Conservation (phyloP, 2,888 invertebrate genomes). For the Pogonocherus hispidulus region DNA sequence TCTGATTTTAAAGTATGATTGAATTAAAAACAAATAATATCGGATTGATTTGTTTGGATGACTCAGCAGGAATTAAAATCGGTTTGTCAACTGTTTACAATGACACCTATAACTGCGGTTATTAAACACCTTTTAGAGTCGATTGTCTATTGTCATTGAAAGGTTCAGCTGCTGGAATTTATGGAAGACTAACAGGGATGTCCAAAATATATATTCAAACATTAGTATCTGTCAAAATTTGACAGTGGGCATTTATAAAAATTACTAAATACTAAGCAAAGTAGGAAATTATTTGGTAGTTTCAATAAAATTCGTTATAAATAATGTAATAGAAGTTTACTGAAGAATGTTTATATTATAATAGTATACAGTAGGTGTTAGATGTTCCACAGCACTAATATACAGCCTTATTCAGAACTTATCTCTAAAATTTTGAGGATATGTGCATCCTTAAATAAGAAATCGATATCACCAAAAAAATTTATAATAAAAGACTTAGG, state of each 20-base stretch:
- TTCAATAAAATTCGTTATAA: neutral
- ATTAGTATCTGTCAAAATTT: too few species aligned
- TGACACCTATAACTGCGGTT: slow-evolving; percentile 41
- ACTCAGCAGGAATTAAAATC: slow-evolving; percentile 44
- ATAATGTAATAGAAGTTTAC: too few species aligned
- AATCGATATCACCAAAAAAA: too few species aligned
- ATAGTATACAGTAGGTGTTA: too few species aligned
- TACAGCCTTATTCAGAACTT: too few species aligned
- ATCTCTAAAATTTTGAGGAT: too few species aligned
- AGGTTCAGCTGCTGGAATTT: slow-evolving; percentile 26
- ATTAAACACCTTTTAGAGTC: slow-evolving; percentile 33
- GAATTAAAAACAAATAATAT: slow-evolving; percentile 46
- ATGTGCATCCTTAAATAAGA: too few species aligned
- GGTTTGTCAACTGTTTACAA: slow-evolving; percentile 37
- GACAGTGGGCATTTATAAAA: too few species aligned
- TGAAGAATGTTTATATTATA: too few species aligned
- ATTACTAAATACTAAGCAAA: too few species aligned
- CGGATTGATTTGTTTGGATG: slow-evolving; percentile 52
- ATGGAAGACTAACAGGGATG: slow-evolving; percentile 24
- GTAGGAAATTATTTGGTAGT: neutral
- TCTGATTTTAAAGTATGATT: slow-evolving; percentile 37
- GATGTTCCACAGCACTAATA: too few species aligned
- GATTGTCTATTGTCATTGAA: slow-evolving; percentile 36
- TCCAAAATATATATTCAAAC: neutral
- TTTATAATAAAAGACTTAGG: too few species aligned